Evolutionary conservation across 2,113 vertebrate genomes (phyloP), one percentile per base, ranked within the genome.

Genomic region (Catharus bicknelli): DNA sequence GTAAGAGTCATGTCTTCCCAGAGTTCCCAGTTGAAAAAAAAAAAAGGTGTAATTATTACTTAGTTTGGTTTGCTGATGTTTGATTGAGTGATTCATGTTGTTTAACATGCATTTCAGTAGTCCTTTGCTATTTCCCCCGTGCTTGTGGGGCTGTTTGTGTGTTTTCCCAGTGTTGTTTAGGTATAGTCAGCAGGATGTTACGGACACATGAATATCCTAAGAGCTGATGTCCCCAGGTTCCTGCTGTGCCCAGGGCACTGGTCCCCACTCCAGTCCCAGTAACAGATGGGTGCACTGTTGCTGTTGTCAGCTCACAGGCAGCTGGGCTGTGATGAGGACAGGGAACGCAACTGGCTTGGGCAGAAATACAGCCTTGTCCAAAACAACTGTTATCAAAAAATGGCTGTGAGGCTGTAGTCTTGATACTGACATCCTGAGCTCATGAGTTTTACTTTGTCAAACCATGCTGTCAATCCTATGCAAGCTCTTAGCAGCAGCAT

Each of bases 151-250:
- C 14, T 86, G 22, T 63, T 55, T 55, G 14, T 77, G 48, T 36
- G 26, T 58, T 6, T 61, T 61, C 34, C 5, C 22, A 32, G 7
- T n/a, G 4, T 11, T 62, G 42, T 67, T 79, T 10, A 48, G 29
- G 3, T 53, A 0, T 12, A 36, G 66, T 53, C 50, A 69, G n/a
- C 11, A 72, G 76, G 26, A 38, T 45, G 34, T 45, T 78, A 51
- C 3, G 72, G 26, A 40, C 25, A 15, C 30, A 17, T 25, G 20
- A n/a, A 7, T 13, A 3, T n/a, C 6, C 0, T 22, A 23, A 29
- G 15, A 48, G n/a, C 3, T 29, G 57, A 4, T 19, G 30, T 29
- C 7, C 11, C 7, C 8, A 6, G 50, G 19, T 40, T 42, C 4
- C 36, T 53, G 5, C 79, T 75, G 36, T 81, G 47, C 17, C 30